Base-by-base conservation (phyloP, 2,797 vertebrate genomes). In the Coregonus ussuriensis region DNA sequence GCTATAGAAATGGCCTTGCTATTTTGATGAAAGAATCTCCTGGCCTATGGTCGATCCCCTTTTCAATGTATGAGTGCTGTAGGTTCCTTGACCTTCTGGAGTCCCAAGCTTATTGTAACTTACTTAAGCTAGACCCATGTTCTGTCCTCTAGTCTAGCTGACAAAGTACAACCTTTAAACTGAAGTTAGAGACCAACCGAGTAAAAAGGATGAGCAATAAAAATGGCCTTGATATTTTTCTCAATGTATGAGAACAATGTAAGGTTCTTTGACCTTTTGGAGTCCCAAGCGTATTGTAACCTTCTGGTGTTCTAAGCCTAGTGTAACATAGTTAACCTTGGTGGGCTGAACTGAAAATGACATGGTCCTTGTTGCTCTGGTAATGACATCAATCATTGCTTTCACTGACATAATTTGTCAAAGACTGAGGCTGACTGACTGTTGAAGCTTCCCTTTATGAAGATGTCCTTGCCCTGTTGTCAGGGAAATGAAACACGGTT, bases 401-500 rank as follows among this genome's bases (percentile, higher is more conserved):
- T 85, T 84, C 78, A 77, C 82, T 82, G 6, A 87, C 62, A 71
- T 54, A 78, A 82, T 83, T 59, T 54, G 51, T 65, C 47, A 52
- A 73, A 71, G 33, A 74, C 67, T 78, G 77, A 63, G 41, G n/a
- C 56, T 59, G 59, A 63, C 59, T 63, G 54, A 70, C 47, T 74
- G 81, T 78, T 86, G 67, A 82, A 85, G 85, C 86, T 89, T 85
- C 85, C 84, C 77, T 87, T 85, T 76, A 80, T 80, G 70, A 87
- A 86, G 77, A 75, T 77, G 88, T 87, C 82, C 89, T 91, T 87
- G 86, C 86, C 78, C 78, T 51, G 90, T 93, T 89, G 92, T 89
- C 89, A 91, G 88, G 93, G 93, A 94, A 94, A 93, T 94, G 90
- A 94, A 85, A 92, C 91, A 91, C 33, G 2, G 92, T 94, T 91